These are phyloP conservation scores for Austrolebias charrua DNA, from an alignment of 2,797 vertebrate species.

Conservation along the genomic window DNA sequence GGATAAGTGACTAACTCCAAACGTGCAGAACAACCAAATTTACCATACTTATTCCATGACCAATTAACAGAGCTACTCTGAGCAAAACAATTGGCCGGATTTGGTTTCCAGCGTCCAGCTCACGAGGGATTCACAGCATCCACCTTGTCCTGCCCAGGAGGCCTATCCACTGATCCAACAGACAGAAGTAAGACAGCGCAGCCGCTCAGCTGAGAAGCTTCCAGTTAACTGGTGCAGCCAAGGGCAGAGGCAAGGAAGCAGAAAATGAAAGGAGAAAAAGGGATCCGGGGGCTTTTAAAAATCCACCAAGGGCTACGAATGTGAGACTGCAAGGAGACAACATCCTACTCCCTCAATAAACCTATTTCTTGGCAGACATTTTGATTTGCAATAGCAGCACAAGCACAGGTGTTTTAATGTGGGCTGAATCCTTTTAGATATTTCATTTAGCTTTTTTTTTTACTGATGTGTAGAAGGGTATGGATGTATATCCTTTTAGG, in stretches of 20 bases:
- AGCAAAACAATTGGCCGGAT: constrained; percentile 52
- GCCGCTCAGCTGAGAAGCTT: constrained; percentile 54
- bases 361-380: not conserved
- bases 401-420: not conserved
- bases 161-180: constrained; percentile 44
- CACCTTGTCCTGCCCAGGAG: constrained; percentile 48
- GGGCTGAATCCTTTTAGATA: not conserved
- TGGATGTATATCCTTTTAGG: no score
- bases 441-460: no score
- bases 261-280: constrained; percentile 55
- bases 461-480: no score
- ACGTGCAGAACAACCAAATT: constrained; percentile 21
- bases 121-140: constrained; percentile 44
- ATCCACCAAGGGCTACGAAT: constrained; percentile 53
- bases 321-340: constrained; percentile 25
- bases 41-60: constrained; percentile 54
- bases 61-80: constrained; percentile 63
- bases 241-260: constrained; percentile 34
- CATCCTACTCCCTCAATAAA: constrained; percentile 43
- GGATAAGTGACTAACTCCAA: constrained; percentile 57
- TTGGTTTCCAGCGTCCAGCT: constrained; percentile 33
- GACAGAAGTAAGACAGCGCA: constrained; percentile 45
- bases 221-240: constrained; percentile 58
- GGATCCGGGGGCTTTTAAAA: constrained; percentile 51
- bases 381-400: not conserved